These are phyloP conservation scores for Cephus sareptanus DNA, from an alignment of 2,888 invertebrate genomes.

Conservation along the genomic window DNA sequence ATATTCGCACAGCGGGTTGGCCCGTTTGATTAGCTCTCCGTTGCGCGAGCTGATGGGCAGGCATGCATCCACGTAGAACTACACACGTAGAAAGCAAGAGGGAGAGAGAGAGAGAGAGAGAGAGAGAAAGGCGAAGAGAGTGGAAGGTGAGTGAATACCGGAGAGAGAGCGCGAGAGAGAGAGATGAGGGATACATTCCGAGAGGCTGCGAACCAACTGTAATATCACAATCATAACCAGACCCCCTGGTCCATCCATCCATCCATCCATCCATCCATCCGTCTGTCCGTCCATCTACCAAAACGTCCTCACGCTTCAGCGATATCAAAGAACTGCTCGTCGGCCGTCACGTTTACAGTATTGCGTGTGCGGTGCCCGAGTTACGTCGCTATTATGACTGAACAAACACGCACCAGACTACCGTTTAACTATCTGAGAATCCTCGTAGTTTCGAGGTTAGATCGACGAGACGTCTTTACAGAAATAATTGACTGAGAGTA, in stretches of 20 bases:
- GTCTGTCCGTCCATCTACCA: conserved; percentile 43
- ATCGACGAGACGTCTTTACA: neutral
- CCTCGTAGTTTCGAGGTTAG: neutral
- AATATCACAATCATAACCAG: conserved; percentile 65
- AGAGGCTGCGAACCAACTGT: conserved; percentile 55
- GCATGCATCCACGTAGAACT: conserved; percentile 49
- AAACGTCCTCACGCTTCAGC: conserved; percentile 64
- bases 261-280: conserved; percentile 14
- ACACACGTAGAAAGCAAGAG: conserved; percentile 27
- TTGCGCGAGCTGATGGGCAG: conserved; percentile 56
- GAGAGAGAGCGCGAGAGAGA: conserved; percentile 18
- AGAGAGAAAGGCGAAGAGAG: conserved; percentile 27
- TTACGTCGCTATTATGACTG: neutral
- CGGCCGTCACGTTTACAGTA: conserved; percentile 37
- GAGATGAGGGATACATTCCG: conserved; percentile 50
- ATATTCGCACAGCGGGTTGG: conserved; percentile 59
- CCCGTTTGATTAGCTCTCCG: conserved; percentile 63
- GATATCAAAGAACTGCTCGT: conserved; percentile 63
- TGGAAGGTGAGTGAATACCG: conserved; percentile 4
- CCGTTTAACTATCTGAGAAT: neutral
- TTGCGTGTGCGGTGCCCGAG: conserved; percentile 2
- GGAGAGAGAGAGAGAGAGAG: conserved; percentile 15
- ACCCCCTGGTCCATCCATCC: conserved; percentile 36
- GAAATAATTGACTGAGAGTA: neutral
- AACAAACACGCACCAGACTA: neutral